A percentile compares a stretch with the other conserved stretches of the same genome.
phyloP scores from a whole-genome alignment of 2,113 vertebrate species.

The Xiphorhynchus elegans region DNA sequence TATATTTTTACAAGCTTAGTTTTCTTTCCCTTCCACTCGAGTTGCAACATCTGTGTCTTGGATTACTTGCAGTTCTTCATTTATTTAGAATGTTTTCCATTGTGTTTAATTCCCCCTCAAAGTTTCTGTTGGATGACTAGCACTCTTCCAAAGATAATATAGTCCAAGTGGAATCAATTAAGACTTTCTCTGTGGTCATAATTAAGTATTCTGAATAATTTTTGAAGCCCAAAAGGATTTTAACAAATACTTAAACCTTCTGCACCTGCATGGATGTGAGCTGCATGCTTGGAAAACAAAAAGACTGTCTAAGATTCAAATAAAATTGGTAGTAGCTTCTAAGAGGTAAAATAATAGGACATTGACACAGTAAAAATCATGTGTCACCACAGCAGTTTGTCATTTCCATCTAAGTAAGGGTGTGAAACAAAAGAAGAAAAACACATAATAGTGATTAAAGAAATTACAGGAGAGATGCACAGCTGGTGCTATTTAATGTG shows the following conservation, averaged over 20 bases:
- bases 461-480: neutral
- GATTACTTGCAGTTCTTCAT: neutral
- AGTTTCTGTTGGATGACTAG: neutral
- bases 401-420: neutral
- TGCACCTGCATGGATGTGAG: neutral
- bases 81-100: neutral
- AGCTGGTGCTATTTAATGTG: neutral
- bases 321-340: neutral
- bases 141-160: neutral
- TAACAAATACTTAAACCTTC: neutral
- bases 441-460: neutral
- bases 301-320: neutral
- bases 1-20: neutral
- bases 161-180: neutral
- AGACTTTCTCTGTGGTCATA: neutral
- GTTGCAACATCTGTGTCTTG: neutral
- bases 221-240: neutral
- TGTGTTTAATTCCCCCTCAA: neutral
- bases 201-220: neutral
- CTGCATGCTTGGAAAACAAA: neutral
- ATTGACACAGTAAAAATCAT: neutral
- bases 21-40: neutral
- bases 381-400: neutral
- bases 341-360: neutral
- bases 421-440: neutral